Base-by-base conservation (phyloP, 1,140 invertebrate genomes). In the Microvelia longipes region DNA sequence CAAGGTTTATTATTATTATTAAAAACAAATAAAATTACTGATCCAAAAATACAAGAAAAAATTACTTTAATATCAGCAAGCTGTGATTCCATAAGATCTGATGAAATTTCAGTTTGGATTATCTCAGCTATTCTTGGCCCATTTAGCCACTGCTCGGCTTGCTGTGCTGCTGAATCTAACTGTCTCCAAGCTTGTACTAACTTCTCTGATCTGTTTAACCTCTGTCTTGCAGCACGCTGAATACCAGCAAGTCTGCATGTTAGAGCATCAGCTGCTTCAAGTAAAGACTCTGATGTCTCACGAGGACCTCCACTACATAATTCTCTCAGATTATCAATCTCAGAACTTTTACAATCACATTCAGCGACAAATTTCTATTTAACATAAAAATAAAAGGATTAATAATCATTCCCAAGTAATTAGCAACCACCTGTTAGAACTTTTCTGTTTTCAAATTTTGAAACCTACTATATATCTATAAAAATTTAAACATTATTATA, bases 131-230 rank as follows among this genome's bases (percentile, higher is more conserved):
- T 76, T 13, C 81, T 75, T 78, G 86, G 87, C 70, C 83, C 83
- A 63, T 81, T 79, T n/a, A 91, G 79, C 90, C 90, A 92, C 25
- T 83, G 78, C 74, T 90, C 85, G 24, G 92, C 80, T 77, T 90
- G 87, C 70, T 84, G 82, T 0, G 85, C 83, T 75, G 91, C 88
- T 1, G 77, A 80, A 77, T 92, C 88, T 73, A 94, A 89, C 1
- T 86, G 86, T 69, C 89, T 85, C 92, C 92, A 97, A 26, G 86
- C 87, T 2, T 80, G 80, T 11, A 92, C 87, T 14, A 95, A 79
- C 78, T 88, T 88, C 72, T 94, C 89, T 67, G 92, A 77, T 80
- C 90, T 91, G 29, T 83, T 86, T 63, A 83, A 86, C 78, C 88
- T 87, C 76, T 92, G 88, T 60, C 85, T 81, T 0, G 88, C 85